Evolutionary conservation across 2,113 vertebrate species (phyloP), one percentile per base, ranked within the genome.

Genomic region (Sinocyclocheilus anshuiensis): DNA sequence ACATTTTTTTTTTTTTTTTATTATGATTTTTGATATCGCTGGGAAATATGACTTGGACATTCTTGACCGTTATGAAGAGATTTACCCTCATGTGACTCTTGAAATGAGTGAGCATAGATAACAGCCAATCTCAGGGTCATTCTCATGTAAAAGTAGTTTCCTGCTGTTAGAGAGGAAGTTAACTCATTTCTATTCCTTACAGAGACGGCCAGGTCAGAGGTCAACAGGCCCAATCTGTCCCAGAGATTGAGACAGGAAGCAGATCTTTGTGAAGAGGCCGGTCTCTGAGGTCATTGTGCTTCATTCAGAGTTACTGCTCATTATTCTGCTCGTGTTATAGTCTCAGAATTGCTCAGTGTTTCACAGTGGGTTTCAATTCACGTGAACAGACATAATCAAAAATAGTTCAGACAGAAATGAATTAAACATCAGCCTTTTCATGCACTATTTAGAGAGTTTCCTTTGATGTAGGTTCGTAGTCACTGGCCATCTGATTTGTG

Each of bases 21-120:
- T 39, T 39, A 39, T 39, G 36, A 39, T 4, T 39, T 39, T 39
- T 39, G 4, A 39, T 0, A 39, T 39, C 36, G 4, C 36, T 36
- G 16, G 16, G 0, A 71, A 39, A 69, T 20, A 4, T 4, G 16
- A 13, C 33, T 1, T 72, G 42, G 42, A 10, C 3, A 45, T 45
- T 45, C 10, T 10, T 45, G 3, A 10, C 39, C 9, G 1, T 45
- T 39, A 39, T 39, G 1, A 7, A 7, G 6, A 39, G 39, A 39
- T 39, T 39, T 7, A 39, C 39, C 5, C 39, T 39, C 39, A 39
- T 39, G 39, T 39, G 69, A 39, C 33, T 39, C 6, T 50, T 50
- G 15, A 77, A 53, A 10, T 53, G n/a, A 77, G 16, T 55, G 75
- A 77, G 48, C 75, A 29, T 24, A 77, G 45, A 77, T 53, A 55